Evolutionary conservation across 2,113 vertebrate genomes (phyloP).

Genomic region (Tragelaphus scriptus): DNA sequence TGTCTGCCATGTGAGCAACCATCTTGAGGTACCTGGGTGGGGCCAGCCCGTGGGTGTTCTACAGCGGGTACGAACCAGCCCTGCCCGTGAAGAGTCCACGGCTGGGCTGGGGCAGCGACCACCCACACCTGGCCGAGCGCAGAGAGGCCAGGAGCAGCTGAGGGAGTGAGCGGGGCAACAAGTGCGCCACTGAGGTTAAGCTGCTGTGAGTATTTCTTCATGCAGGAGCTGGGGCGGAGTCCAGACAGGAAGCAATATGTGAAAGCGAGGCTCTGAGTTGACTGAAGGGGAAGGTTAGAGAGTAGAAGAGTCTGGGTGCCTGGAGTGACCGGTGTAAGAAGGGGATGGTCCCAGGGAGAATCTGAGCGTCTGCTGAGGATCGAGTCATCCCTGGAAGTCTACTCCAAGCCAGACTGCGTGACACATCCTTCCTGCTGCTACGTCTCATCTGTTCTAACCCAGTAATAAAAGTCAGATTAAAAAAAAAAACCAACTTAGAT

Average conservation of each 20-base stretch:
- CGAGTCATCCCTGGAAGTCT: background rate
- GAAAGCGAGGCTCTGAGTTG: background rate
- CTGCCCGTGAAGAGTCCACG: background rate
- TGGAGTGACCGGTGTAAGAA: no score
- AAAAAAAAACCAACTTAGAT: background rate
- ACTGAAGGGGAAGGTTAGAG: background rate
- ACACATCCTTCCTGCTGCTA: background rate
- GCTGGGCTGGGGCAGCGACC: background rate
- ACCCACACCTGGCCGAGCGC: background rate
- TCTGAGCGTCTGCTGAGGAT: background rate
- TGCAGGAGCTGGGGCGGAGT: background rate
- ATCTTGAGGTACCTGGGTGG: background rate
- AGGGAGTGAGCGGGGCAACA: background rate
- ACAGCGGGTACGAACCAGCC: background rate
- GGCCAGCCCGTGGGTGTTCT: background rate
- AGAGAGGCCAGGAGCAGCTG: background rate
- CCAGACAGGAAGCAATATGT: background rate
- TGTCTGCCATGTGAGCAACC: background rate
- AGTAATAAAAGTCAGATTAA: background rate
- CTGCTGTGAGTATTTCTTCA: background rate
- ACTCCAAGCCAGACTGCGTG: background rate
- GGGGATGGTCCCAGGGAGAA: background rate
- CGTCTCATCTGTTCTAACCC: background rate
- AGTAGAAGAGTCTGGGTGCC: background rate
- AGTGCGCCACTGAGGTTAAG: background rate